phyloP scores from a whole-genome alignment of 2,113 vertebrate genomes.

The Sitta europaea region DNA sequence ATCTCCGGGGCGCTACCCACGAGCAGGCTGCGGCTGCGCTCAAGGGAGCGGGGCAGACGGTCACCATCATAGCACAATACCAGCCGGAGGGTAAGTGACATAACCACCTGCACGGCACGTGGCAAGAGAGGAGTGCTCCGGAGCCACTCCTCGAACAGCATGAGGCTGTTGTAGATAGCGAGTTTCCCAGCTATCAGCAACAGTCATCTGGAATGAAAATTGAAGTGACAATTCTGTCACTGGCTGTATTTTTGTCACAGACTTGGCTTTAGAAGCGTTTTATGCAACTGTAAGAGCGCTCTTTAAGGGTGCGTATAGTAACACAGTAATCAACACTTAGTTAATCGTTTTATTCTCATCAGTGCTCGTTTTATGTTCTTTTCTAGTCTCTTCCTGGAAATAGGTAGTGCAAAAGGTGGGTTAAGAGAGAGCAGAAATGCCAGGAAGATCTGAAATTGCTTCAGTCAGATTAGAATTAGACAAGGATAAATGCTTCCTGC shows the following conservation, averaged over 20 bases:
- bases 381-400: background rate
- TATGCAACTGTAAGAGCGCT: background rate
- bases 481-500: background rate
- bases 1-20: slow-evolving; percentile 91
- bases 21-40: slow-evolving; percentile 92
- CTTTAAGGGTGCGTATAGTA: background rate
- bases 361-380: background rate
- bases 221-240: background rate
- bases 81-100: slow-evolving; percentile 89
- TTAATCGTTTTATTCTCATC: background rate
- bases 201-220: background rate
- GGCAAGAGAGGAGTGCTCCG: background rate
- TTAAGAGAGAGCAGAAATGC: background rate
- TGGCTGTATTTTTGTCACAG: background rate
- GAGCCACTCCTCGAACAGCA: background rate
- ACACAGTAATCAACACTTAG: background rate
- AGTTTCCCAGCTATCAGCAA: background rate
- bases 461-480: background rate
- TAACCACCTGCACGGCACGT: background rate
- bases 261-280: background rate
- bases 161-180: background rate
- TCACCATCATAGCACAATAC: slow-evolving; percentile 94
- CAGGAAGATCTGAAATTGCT: background rate
- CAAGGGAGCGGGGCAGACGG: slow-evolving; percentile 93
- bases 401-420: background rate